Conservation (phyloP, 2,888 invertebrate species). For the Geotrupes spiniger region DNA sequence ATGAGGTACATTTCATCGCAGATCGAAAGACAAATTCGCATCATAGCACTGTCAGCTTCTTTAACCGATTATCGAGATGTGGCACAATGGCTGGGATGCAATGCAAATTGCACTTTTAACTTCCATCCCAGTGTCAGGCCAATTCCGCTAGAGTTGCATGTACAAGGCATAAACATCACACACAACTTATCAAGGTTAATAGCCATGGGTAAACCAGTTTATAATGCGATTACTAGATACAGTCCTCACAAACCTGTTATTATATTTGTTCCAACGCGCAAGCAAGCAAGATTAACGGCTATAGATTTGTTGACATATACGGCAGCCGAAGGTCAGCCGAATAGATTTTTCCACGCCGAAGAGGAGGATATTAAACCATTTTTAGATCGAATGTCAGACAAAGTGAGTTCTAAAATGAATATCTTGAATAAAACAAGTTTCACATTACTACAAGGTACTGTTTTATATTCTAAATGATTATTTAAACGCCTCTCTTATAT, state of each 20-base stretch:
- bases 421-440: no score
- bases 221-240: slow-evolving; percentile 84
- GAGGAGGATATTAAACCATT: slow-evolving; percentile 86
- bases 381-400: slow-evolving; percentile 82
- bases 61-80: slow-evolving; percentile 94
- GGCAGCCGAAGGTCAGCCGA: slow-evolving; percentile 82
- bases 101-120: slow-evolving; percentile 92
- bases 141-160: slow-evolving; percentile 90
- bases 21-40: slow-evolving; percentile 83
- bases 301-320: slow-evolving; percentile 94
- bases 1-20: slow-evolving; percentile 97
- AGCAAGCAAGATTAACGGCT: slow-evolving; percentile 90
- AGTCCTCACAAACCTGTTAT: slow-evolving; percentile 82
- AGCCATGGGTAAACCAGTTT: slow-evolving; percentile 97
- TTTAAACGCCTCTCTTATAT: no score
- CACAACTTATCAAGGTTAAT: slow-evolving; percentile 95
- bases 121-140: slow-evolving; percentile 98
- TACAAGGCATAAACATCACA: slow-evolving; percentile 96
- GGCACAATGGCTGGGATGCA: slow-evolving; percentile 95
- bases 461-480: no score
- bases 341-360: slow-evolving; percentile 85
- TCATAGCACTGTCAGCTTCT: slow-evolving; percentile 91
- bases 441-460: no score
- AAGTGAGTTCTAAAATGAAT: slow-evolving; percentile 57
- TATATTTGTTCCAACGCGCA: slow-evolving; percentile 87